Percentiles rank a stretch among this genome's conserved stretches.
Conservation (phyloP, 2,113 vertebrate species). For the Psittacula cyanocephala region DNA sequence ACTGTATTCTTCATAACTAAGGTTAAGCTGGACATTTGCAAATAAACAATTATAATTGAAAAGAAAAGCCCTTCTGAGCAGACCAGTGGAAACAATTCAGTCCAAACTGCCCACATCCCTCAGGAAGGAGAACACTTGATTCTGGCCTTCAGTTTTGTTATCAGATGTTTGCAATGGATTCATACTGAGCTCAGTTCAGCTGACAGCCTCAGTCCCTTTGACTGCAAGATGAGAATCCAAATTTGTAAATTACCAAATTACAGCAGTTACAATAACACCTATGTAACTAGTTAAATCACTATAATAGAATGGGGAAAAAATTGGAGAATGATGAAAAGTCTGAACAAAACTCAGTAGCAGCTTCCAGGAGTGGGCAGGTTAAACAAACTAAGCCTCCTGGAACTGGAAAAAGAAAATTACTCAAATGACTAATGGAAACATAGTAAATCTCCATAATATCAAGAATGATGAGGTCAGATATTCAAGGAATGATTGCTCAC, state of each 20-base stretch:
- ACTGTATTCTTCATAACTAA: not conserved
- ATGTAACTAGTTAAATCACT: not conserved
- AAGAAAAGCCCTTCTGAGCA: not conserved
- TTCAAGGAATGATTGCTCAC: not conserved
- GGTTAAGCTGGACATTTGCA: not conserved
- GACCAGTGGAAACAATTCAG: not conserved
- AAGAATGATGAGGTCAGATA: not conserved
- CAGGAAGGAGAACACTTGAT: not conserved
- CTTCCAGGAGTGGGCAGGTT: not conserved
- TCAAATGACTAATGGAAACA: not conserved
- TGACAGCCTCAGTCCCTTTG: not conserved
- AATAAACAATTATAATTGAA: not conserved
- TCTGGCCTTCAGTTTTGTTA: not conserved
- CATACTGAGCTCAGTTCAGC: not conserved
- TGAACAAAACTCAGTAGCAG: not conserved
- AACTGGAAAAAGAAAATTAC: not conserved
- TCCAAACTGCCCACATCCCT: not conserved
- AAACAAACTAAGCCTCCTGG: not conserved
- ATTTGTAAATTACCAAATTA: not conserved
- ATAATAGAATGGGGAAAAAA: not conserved
- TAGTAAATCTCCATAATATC: not conserved
- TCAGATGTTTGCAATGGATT: not conserved
- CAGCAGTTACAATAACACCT: not conserved
- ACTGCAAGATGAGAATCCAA: not conserved
- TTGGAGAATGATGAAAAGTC: not conserved